Base-by-base conservation (phyloP, 2,797 vertebrate genomes). In the Lophius americanus region DNA sequence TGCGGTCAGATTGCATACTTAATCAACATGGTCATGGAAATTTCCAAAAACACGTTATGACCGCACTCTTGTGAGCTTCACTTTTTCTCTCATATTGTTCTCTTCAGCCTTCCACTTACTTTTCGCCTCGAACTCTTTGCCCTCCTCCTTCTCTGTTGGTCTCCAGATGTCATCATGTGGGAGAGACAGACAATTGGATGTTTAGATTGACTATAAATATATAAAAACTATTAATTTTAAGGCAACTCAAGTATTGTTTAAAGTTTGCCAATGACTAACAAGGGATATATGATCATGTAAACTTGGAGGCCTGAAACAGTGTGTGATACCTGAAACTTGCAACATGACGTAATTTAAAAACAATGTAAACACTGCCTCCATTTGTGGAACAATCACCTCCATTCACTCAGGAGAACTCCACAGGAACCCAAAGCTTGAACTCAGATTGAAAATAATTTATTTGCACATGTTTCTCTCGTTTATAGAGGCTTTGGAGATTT, bases 1-100 rank as follows among this genome's bases (percentile, higher is more conserved):
- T 89, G 89, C 65, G 89, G 87, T 91, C 89, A 89, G 90, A 89
- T 89, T 90, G 85, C 91, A 93, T 93, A 89, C 85, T 92, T 91
- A 88, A 91, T 91, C 89, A 91, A 76, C 80, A 52, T 75, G 81
- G 88, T 92, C 91, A 93, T 91, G 92, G 91, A 92, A 92, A 92
- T 91, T 91, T 92, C 90, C 92, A 81, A 88, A 87, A 85, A 79
- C 87, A 84, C 74, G 32, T 82, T 60, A 79, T 85, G 86, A 85
- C 83, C 75, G 38, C 81, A 68, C 79, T 71, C 73, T 75, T 57
- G 54, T 47, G 79, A 5, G 36, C 81, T 83, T 78, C 54, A 62
- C 73, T 82, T 79, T 7, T 60, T 67, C 80, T 69, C 87, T 57
- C 48, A 5, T 64, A 75, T 85, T 89, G 77, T 89, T 87, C 14